Evolutionary conservation across 1,140 invertebrate genomes (phyloP).

Genomic region (Nomia melanderi): DNA sequence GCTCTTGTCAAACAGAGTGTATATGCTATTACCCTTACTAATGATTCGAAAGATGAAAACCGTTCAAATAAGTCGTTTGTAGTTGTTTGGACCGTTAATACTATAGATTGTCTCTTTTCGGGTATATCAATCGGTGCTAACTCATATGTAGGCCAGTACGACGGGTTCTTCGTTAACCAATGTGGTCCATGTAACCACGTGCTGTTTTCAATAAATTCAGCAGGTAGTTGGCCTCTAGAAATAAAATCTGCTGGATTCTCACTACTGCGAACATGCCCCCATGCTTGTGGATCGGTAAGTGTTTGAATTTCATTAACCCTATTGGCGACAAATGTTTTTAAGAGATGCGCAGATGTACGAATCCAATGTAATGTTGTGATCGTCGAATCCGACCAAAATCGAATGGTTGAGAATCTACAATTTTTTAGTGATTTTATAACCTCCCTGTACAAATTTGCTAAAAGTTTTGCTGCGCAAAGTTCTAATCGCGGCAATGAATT

Average conservation of each 20-base stretch:
- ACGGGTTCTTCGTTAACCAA: constrained; percentile 34
- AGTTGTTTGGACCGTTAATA: too few relatives aligned
- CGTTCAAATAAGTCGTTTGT: too few relatives aligned
- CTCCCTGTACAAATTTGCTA: neutral
- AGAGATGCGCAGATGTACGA: neutral
- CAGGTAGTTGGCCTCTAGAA: constrained; percentile 44
- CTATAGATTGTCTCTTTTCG: neutral
- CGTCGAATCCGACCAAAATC: neutral
- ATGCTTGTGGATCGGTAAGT: neutral
- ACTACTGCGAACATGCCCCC: neutral
- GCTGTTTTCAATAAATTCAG: neutral
- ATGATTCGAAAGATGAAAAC: too few relatives aligned
- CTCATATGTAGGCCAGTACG: neutral
- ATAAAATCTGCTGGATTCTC: constrained; percentile 2
- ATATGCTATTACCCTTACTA: too few relatives aligned
- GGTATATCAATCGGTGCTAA: neutral
- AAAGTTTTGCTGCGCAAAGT: neutral
- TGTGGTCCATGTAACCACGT: constrained; percentile 55
- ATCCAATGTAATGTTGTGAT: constrained; percentile 8
- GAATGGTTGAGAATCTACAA: neutral
- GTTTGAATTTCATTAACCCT: constrained; percentile 1
- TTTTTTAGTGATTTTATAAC: neutral
- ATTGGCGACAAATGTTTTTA: constrained; percentile 19
- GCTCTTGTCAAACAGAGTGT: too few relatives aligned
- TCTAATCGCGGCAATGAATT: neutral